Evolutionary conservation across 2,888 invertebrate genomes (phyloP), one percentile per base, ranked within the genome.

Genomic region (Ectobius pallidus): DNA sequence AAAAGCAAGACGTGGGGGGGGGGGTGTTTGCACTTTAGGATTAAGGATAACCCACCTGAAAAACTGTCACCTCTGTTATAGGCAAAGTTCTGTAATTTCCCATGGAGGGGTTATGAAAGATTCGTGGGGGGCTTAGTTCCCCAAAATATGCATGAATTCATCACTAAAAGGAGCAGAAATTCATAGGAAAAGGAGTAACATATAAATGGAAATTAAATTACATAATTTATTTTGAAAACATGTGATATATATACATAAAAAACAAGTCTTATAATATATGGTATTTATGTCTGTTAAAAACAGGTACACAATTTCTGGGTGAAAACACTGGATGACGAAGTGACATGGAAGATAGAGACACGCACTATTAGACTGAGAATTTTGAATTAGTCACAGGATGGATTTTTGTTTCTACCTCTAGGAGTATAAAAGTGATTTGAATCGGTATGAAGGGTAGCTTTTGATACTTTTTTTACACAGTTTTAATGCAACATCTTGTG

Each of bases 161-260:
- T n/a, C n/a, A n/a, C n/a, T n/a, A n/a, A n/a, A n/a, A n/a, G n/a
- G n/a, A n/a, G n/a, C n/a, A n/a, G n/a, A n/a, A n/a, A n/a, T n/a
- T n/a, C n/a, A n/a, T n/a, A n/a, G n/a, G n/a, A n/a, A n/a, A n/a
- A n/a, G n/a, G 34, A 58, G 30, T 30, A 58, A 58, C n/a, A n/a
- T 58, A 58, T 27, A 27, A 18, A 9, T 30, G 42, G 25, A 39
- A 65, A 39, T 67, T 30, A 72, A 69, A 73, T 73, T 73, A 73
- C 63, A 70, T 73, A 49, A 39, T 69, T 73, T 73, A 70, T 73
- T 70, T 70, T 70, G 22, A 63, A 73, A 73, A 73, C 70, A 73
- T 73, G 52, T 73, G 58, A 20, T 65, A 72, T 65, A 72, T 58
- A 70, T 73, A 73, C 27, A 70, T 55, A 72, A 73, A 73, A 65